Base-by-base conservation (phyloP, 2,888 invertebrate species). In the Limenitis camilla region DNA sequence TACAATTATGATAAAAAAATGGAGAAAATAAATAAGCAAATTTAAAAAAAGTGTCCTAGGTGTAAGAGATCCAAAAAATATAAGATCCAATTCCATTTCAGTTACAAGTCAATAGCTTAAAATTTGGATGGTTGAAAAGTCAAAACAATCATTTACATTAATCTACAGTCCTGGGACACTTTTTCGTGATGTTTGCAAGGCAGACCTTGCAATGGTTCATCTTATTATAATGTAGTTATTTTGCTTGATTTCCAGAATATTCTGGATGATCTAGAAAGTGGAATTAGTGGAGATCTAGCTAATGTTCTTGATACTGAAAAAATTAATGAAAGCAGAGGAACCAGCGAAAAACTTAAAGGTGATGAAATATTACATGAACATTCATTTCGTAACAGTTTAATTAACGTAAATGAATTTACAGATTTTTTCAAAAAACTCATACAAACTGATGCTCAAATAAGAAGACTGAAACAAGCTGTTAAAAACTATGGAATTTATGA, bases 371-470 rank as follows among this genome's bases (percentile, higher is more conserved):
- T 38, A 5, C 9, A 11, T 32, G 5, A 19, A 9, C 40, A 19
- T 11, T 31, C 19, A 28, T 32, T 32, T 35, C 1, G 9, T 19
- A n/a, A 5, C 19, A 28, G 27, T n/a, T 27, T n/a, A 28, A 28
- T 40, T 28, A 4, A 28, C 27, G 4, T 29, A 5, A 28, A 19
- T 19, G 7, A 3, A 28, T 35, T 35, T 36, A 0, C 64, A 86
- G 86, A 78, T 40, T 86, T 86, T 55, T 84, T 78, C 65, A 77
- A 74, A 44, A 81, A 79, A 55, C 68, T 86, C 0, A 56, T 81
- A 2, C 60, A 77, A 63, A 81, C 82, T 0, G 85, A 86, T 10
- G 71, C 69, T 0, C 71, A 80, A 52, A 82, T 86, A 11, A 71
- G 69, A 43, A 72, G 69, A 1, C 58, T 86, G 0, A 82, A 76